Conservation (phyloP, 2,888 invertebrate genomes). For the Chrysotoxum bicinctum region DNA sequence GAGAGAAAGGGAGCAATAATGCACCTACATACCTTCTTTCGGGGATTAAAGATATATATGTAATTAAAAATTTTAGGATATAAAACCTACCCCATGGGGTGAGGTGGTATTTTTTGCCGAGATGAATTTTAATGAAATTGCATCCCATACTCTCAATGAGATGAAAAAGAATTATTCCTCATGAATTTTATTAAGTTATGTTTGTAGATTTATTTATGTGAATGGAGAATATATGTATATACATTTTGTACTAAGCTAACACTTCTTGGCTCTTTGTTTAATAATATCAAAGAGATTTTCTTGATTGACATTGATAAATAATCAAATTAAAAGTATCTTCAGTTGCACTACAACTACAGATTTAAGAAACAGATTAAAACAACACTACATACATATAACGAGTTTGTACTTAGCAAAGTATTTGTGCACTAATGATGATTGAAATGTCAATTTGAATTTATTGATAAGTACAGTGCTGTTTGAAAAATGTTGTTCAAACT, state of each 20-base stretch:
- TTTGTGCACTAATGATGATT: slow-evolving; percentile 5
- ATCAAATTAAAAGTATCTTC: slow-evolving; percentile 14
- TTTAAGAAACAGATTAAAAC: slow-evolving; percentile 22
- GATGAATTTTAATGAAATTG: background rate
- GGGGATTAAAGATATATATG: background rate
- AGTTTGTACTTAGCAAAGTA: background rate
- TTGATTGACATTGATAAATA: slow-evolving; percentile 56
- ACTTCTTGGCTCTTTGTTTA: background rate
- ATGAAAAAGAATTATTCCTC: background rate
- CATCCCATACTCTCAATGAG: background rate
- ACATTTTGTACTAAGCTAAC: no score
- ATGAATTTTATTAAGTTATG: background rate
- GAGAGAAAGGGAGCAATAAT: background rate
- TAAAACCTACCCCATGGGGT: background rate
- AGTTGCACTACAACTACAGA: background rate
- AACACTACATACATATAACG: slow-evolving; percentile 3
- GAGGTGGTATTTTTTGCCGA: background rate
- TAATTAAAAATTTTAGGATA: background rate
- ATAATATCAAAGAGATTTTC: slow-evolving; percentile 39
- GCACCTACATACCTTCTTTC: background rate
- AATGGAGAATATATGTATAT: background rate
- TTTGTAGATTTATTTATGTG: background rate
- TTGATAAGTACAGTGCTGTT: background rate
- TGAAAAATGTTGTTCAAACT: background rate
- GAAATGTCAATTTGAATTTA: slow-evolving; percentile 7